phyloP scores from a whole-genome alignment of 2,797 vertebrate genomes.

The Merluccius polli region DNA sequence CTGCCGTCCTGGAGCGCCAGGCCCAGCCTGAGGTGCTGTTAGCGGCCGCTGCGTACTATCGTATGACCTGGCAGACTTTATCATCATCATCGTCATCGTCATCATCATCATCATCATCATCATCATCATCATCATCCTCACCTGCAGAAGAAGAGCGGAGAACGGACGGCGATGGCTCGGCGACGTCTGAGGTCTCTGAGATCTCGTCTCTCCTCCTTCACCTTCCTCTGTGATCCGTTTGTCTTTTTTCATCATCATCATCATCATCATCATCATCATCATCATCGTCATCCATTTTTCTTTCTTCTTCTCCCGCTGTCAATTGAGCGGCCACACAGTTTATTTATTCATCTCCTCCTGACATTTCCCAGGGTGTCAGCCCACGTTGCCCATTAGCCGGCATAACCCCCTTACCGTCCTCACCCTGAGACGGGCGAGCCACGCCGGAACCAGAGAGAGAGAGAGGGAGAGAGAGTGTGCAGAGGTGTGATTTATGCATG shows the following conservation, averaged over 20 bases:
- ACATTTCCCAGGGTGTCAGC: slow-evolving; percentile 33
- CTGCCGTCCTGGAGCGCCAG: not conserved
- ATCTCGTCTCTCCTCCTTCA: slow-evolving; percentile 30
- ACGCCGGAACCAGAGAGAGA: slow-evolving; percentile 28
- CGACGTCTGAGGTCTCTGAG: slow-evolving; percentile 14
- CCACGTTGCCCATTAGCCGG: slow-evolving; percentile 16
- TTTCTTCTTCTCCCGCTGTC: slow-evolving; percentile 22
- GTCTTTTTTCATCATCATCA: slow-evolving; percentile 25
- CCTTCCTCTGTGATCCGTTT: slow-evolving; percentile 12
- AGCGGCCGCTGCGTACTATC: slow-evolving; percentile 29
- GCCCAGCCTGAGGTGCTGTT: slow-evolving; percentile 31
- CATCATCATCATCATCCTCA: too few relatives aligned
- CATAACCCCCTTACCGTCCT: slow-evolving; percentile 15
- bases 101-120: too few relatives aligned
- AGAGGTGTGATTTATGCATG: slow-evolving; percentile 50
- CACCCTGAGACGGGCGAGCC: slow-evolving; percentile 33
- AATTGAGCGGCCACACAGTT: slow-evolving; percentile 22
- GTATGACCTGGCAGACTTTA: slow-evolving; percentile 22
- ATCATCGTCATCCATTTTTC: not conserved
- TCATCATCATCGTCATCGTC: too few relatives aligned
- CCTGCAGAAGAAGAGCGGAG: slow-evolving; percentile 4
- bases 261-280: not conserved
- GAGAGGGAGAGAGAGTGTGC: slow-evolving; percentile 16
- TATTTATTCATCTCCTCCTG: slow-evolving; percentile 24
- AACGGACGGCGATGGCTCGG: too few relatives aligned